phyloP scores from a whole-genome alignment of 2,888 invertebrate species.

The Heteromyza rotundicornis region DNA sequence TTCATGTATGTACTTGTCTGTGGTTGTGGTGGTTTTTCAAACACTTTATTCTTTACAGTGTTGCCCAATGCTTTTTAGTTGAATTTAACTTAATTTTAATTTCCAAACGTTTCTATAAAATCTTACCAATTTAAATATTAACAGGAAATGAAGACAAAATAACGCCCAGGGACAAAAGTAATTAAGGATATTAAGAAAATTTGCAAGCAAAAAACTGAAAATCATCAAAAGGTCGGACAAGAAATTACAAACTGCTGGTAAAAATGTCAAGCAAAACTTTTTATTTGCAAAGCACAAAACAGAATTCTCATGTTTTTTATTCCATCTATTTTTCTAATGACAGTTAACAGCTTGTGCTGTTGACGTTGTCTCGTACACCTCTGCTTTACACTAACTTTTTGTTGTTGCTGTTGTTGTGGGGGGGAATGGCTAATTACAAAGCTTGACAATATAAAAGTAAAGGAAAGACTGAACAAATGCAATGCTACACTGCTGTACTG shows the following conservation, averaged over 20 bases:
- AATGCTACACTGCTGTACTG: no score
- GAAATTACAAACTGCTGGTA: slow-evolving; percentile 20
- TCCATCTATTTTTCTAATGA: not conserved
- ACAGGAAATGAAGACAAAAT: not conserved
- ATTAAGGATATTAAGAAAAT: slow-evolving; percentile 10
- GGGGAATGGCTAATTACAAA: slow-evolving; percentile 29
- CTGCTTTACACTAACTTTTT: not conserved
- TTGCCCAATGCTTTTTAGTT: no score
- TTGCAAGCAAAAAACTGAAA: not conserved
- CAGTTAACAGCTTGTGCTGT: slow-evolving; percentile 1
- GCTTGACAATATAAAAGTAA: not conserved
- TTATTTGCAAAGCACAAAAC: slow-evolving; percentile 14
- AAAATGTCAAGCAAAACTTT: slow-evolving; percentile 22
- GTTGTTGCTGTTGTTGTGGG: not conserved
- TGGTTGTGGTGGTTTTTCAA: no score
- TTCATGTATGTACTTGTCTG: no score
- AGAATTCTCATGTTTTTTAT: not conserved
- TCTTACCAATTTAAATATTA: no score
- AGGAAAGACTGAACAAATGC: not conserved
- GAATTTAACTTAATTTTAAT: no score
- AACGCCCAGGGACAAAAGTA: not conserved
- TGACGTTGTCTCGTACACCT: not conserved
- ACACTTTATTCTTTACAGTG: no score
- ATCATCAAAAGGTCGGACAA: not conserved
- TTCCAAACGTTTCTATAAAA: no score